phyloP scores from a whole-genome alignment of 1,140 invertebrate species.

The Sarcophaga bullata region DNA sequence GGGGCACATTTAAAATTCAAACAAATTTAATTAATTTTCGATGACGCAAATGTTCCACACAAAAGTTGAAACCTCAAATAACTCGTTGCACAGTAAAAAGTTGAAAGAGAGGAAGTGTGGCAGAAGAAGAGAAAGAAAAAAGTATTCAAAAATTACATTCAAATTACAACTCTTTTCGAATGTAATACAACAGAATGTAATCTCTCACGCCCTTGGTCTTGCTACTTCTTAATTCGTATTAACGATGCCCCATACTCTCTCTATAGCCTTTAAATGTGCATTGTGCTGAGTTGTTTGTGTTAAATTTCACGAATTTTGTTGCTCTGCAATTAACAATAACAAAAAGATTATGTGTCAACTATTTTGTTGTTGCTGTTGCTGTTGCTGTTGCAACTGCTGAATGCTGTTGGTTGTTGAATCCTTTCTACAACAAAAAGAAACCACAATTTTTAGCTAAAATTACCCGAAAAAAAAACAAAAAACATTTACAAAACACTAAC shows the following conservation, averaged over 20 bases:
- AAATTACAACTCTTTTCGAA: background rate
- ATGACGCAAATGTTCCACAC: constrained; percentile 19
- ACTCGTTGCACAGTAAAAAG: background rate
- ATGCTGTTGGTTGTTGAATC: background rate
- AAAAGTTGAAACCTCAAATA: constrained; percentile 44
- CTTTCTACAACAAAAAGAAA: background rate
- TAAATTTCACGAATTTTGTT: background rate
- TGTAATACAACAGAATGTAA: background rate
- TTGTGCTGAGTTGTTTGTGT: background rate
- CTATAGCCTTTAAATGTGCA: background rate
- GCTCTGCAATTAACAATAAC: background rate
- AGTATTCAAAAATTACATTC: background rate
- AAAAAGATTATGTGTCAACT: constrained; percentile 5
- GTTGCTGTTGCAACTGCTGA: too few species aligned
- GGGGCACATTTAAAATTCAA: constrained; percentile 41
- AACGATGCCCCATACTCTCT: too few species aligned
- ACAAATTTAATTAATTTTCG: constrained; percentile 45
- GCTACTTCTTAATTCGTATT: too few species aligned
- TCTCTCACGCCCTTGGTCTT: background rate
- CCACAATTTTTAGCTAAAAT: background rate
- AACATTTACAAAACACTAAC: too few species aligned
- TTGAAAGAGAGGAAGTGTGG: too few species aligned
- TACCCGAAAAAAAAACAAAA: too few species aligned
- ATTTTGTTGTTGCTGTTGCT: background rate
- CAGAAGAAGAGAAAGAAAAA: background rate